A percentile compares a stretch with the other conserved stretches of the same genome.
Evolutionary conservation across 2,888 invertebrate species (phyloP).

Genomic region (Tortricodes alternella): DNA sequence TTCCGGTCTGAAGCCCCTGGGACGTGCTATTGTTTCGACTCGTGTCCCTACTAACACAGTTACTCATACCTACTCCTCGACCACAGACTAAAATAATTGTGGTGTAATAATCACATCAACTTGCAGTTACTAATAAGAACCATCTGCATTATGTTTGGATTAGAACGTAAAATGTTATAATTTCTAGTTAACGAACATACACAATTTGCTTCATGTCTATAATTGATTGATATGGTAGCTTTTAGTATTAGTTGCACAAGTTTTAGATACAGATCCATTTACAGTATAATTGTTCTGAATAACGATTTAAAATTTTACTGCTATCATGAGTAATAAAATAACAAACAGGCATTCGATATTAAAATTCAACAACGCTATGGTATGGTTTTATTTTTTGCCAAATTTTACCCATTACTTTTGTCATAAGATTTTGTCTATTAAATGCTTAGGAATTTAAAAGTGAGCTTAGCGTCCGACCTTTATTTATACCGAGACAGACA

Average conservation of each 20-base stretch:
- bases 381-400: no score
- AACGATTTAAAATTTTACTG: no score
- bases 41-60: slow-evolving; percentile 20
- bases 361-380: no score
- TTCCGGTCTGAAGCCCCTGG: slow-evolving; percentile 73
- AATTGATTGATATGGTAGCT: slow-evolving; percentile 26
- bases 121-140: slow-evolving; percentile 5
- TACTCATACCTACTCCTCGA: not conserved
- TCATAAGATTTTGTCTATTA: no score
- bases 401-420: no score
- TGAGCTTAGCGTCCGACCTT: not conserved
- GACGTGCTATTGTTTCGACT: slow-evolving; percentile 62
- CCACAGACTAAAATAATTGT: slow-evolving; percentile 5
- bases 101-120: not conserved
- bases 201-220: slow-evolving; percentile 16
- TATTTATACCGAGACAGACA: slow-evolving; percentile 11
- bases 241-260: slow-evolving; percentile 14
- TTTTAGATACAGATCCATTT: slow-evolving; percentile 13
- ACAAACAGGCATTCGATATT: no score
- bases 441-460: slow-evolving; percentile 6
- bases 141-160: not conserved
- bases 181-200: slow-evolving; percentile 3
- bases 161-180: not conserved
- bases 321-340: no score
- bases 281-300: not conserved